These are phyloP conservation scores for Novumbra hubbsi DNA, from an alignment of 2,797 vertebrate genomes.

Conservation along the genomic window DNA sequence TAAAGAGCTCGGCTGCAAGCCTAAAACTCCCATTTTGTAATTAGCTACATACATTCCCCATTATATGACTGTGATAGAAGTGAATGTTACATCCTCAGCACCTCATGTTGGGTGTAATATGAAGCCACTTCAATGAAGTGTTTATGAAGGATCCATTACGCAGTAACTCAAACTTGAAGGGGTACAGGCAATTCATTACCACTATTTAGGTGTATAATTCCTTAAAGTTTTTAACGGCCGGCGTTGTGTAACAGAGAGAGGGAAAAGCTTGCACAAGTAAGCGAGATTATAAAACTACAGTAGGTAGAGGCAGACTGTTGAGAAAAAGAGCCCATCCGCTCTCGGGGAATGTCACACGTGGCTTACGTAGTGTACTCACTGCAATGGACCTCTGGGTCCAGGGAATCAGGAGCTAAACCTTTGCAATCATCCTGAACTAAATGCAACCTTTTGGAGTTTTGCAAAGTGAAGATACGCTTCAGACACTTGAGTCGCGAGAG, in stretches of 20 bases:
- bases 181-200: background rate
- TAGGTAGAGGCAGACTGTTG: background rate
- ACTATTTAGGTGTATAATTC: background rate
- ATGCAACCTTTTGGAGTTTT: conserved; percentile 24
- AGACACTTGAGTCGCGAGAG: conserved; percentile 34
- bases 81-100: background rate
- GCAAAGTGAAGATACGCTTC: conserved; percentile 6
- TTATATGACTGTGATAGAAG: background rate
- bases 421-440: conserved; percentile 14
- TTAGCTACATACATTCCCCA: background rate
- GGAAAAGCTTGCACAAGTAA: conserved; percentile 5
- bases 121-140: background rate
- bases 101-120: background rate
- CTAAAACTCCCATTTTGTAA: background rate
- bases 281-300: conserved; percentile 9
- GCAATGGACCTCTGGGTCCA: conserved; percentile 16
- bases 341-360: background rate
- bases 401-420: conserved; percentile 28
- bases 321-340: background rate
- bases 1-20: background rate
- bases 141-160: background rate
- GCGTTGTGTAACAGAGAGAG: background rate
- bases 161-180: background rate
- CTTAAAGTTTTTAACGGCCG: background rate
- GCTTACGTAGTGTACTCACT: conserved; percentile 8